Evolutionary conservation across 2,113 vertebrate species (phyloP).

Genomic region (Chionis minor): DNA sequence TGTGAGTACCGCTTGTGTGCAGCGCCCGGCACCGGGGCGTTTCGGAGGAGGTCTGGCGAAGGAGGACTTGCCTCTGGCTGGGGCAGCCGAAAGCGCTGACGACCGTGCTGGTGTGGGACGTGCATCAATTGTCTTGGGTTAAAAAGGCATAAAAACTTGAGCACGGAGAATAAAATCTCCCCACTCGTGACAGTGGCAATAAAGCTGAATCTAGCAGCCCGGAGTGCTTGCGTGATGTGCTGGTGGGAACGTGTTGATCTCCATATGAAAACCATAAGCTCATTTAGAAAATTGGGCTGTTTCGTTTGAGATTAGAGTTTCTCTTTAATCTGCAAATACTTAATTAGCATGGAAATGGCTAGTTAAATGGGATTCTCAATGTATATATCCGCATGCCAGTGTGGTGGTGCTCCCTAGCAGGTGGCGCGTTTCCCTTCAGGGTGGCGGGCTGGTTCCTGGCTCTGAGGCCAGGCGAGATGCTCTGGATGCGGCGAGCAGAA

Average conservation of each 20-base stretch:
- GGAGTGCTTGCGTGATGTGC: neutral
- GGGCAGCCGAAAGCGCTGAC: neutral
- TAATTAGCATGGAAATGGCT: constrained; percentile 37
- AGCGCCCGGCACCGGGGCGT: rapidly evolving
- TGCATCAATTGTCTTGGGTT: neutral
- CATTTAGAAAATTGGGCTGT: constrained; percentile 25
- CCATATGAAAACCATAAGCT: neutral
- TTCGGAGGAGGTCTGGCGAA: neutral
- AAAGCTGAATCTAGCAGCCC: neutral
- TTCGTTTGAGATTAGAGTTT: constrained; percentile 19
- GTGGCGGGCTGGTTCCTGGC: neutral
- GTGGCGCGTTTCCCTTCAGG: neutral
- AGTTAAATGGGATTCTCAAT: neutral
- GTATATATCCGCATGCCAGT: neutral
- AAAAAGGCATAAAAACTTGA: neutral
- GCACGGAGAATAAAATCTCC: neutral
- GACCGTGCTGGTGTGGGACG: rapidly evolving
- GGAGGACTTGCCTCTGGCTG: neutral
- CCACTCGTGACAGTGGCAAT: neutral
- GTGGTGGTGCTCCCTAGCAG: neutral
- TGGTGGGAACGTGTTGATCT: neutral
- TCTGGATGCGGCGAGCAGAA: neutral
- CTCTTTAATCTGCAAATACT: constrained; percentile 26
- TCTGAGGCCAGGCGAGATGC: neutral
- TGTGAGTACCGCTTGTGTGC: rapidly evolving